Evolutionary conservation across 1,140 invertebrate species (phyloP).

Genomic region (Hesperophylax magnus): DNA sequence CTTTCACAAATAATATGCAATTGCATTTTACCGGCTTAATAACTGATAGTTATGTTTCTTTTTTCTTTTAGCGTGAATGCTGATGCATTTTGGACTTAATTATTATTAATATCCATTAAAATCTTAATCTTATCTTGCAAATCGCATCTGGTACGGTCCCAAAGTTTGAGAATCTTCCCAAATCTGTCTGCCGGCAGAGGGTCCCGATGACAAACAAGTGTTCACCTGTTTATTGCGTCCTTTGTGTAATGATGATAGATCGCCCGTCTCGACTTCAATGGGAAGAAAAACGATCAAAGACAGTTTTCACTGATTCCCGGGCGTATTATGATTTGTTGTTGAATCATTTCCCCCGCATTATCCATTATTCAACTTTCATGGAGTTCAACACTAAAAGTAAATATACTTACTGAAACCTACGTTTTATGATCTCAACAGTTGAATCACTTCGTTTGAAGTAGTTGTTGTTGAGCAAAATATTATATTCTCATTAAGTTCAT

Average conservation of each 20-base stretch:
- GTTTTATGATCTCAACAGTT: too few species aligned
- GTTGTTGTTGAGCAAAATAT: too few species aligned
- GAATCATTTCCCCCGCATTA: slow-evolving; percentile 17
- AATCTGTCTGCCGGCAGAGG: slow-evolving; percentile 9
- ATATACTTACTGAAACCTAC: too few species aligned
- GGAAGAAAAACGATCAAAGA: slow-evolving; percentile 22
- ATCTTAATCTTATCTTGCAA: too few species aligned
- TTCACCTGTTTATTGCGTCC: slow-evolving; percentile 50
- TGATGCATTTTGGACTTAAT: too few species aligned
- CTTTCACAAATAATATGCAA: too few species aligned
- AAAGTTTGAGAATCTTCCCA: slow-evolving; percentile 6
- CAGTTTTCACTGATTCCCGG: slow-evolving; percentile 30
- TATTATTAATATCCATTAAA: too few species aligned
- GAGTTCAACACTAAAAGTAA: neutral
- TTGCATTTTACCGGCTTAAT: too few species aligned
- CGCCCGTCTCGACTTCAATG: slow-evolving; percentile 15
- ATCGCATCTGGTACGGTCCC: neutral
- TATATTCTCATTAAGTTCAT: too few species aligned
- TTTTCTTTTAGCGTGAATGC: too few species aligned
- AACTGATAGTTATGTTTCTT: too few species aligned
- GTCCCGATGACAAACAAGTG: slow-evolving; percentile 55
- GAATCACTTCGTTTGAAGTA: too few species aligned
- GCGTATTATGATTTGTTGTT: slow-evolving; percentile 39
- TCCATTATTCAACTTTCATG: slow-evolving; percentile 23
- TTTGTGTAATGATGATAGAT: slow-evolving; percentile 56